These are phyloP conservation scores for Sapajus apella DNA, from an alignment of 2,113 vertebrate genomes.

Conservation along the genomic window DNA sequence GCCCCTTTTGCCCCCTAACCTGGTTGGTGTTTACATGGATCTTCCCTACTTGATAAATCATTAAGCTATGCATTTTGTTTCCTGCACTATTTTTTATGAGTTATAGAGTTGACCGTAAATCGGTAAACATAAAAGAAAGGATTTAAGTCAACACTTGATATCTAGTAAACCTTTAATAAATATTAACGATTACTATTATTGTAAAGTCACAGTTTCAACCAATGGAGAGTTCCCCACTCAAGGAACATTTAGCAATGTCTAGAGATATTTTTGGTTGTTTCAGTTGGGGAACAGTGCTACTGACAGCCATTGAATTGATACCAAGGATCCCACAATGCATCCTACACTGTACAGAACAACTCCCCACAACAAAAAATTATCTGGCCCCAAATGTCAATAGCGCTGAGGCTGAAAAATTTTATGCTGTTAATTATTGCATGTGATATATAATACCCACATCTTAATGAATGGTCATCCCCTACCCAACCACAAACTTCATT, in stretches of 20 bases:
- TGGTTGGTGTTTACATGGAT: background rate
- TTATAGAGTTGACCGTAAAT: background rate
- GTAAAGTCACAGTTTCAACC: background rate
- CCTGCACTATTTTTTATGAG: background rate
- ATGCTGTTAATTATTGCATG: background rate
- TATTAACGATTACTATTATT: background rate
- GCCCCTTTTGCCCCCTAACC: background rate
- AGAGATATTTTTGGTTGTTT: background rate
- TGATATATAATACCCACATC: background rate
- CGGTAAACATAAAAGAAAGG: background rate
- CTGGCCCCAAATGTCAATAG: background rate
- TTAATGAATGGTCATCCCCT: background rate
- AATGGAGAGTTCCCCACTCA: background rate
- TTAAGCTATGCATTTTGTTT: background rate
- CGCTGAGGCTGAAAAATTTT: background rate
- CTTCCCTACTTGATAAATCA: background rate
- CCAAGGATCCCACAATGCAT: background rate
- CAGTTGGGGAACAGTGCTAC: background rate
- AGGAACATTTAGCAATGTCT: background rate
- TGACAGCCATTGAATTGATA: background rate
- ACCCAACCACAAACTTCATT: background rate
- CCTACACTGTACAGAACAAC: background rate
- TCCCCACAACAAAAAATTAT: background rate
- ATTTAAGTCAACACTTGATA: background rate
- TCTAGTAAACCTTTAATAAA: background rate